Evolutionary conservation across 2,113 vertebrate genomes (phyloP).

Genomic region (Rhinolophus sinicus): DNA sequence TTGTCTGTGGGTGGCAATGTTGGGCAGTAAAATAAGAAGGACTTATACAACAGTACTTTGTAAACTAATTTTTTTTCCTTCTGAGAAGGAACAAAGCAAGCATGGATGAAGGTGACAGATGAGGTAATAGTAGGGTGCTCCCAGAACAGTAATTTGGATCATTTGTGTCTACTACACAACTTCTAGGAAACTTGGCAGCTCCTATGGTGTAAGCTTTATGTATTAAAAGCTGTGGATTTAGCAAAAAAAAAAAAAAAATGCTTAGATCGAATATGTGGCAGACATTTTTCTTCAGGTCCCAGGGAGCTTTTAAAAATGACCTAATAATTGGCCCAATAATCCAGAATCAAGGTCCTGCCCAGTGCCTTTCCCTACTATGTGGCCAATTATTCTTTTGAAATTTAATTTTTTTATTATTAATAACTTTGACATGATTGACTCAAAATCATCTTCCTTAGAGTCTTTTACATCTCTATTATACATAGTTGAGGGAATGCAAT

Average conservation of each 20-base stretch:
- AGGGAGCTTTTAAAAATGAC: background rate
- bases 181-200: background rate
- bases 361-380: background rate
- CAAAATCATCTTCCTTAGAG: constrained; percentile 1
- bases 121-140: background rate
- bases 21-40: background rate
- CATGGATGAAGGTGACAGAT: background rate
- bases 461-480: constrained; percentile 2
- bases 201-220: background rate
- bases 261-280: background rate
- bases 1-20: background rate
- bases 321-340: background rate
- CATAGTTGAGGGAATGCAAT: background rate
- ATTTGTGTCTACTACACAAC: background rate
- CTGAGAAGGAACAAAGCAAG: background rate
- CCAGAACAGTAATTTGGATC: background rate
- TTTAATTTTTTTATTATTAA: background rate
- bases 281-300: background rate
- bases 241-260: background rate
- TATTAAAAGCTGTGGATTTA: background rate
- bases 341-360: background rate
- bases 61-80: background rate
- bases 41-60: background rate
- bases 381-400: constrained; percentile 1
- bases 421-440: background rate